A percentile compares a stretch with the other conserved stretches of the same genome.
Conservation (phyloP, 53 echinoderm and acorn worm genomes). For the Hippasteria phrygiana region DNA sequence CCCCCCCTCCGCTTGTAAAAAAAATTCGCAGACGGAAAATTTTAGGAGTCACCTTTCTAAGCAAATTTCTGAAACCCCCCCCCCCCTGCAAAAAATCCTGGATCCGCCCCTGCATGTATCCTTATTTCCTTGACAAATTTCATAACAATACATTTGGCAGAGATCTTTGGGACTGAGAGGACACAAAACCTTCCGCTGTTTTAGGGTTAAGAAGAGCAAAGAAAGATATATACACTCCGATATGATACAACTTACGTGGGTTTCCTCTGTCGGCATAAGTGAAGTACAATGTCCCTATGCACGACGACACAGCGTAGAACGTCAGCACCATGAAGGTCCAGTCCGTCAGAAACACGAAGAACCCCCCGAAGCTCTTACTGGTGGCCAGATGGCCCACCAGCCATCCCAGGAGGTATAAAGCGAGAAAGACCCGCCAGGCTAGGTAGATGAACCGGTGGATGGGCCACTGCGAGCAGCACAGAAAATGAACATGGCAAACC, state of each 20-base stretch:
- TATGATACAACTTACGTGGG: neutral
- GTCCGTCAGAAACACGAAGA: conserved; percentile 75
- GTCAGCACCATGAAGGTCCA: conserved; percentile 70
- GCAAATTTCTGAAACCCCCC: too few relatives aligned
- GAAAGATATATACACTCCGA: too few relatives aligned
- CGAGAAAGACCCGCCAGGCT: conserved; percentile 38
- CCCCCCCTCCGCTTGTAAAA: too few relatives aligned
- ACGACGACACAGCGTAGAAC: conserved; percentile 43
- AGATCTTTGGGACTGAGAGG: too few relatives aligned
- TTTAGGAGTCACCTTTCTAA: too few relatives aligned
- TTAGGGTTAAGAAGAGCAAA: too few relatives aligned
- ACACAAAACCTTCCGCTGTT: too few relatives aligned
- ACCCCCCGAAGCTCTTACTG: neutral
- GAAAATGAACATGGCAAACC: neutral
- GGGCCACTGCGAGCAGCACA: conserved; percentile 18
- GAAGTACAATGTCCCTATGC: conserved; percentile 14
- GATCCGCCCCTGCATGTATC: too few relatives aligned
- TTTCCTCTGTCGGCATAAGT: neutral
- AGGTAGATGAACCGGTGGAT: conserved; percentile 29
- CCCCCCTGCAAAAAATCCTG: too few relatives aligned
- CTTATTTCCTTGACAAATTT: too few relatives aligned
- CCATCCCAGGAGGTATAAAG: conserved; percentile 39
- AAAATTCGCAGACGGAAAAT: too few relatives aligned
- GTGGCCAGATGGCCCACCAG: neutral
- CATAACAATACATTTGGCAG: too few relatives aligned